phyloP scores from a whole-genome alignment of 2,113 vertebrate species.

The Serranochromis macrocephalus region DNA sequence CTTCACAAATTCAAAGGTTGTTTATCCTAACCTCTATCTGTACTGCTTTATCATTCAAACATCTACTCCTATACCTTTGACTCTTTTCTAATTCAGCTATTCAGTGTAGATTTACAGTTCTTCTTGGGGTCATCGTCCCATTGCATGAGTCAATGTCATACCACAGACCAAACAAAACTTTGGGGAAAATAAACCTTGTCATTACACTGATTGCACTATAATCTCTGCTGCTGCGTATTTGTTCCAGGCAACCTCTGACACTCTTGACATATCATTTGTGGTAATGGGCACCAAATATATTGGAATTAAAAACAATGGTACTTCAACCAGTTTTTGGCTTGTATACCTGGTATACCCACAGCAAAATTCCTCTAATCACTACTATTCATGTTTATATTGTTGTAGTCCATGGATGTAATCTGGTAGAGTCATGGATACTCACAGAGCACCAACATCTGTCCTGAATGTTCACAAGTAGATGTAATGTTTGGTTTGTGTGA shows the following conservation, averaged over 20 bases:
- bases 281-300: background rate
- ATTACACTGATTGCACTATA: background rate
- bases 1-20: background rate
- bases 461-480: background rate
- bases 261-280: background rate
- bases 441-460: background rate
- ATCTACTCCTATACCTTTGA: background rate
- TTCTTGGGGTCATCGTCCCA: background rate
- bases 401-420: background rate
- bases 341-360: background rate
- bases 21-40: background rate
- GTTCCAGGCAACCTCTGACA: slow-evolving; percentile 1
- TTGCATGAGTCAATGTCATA: background rate
- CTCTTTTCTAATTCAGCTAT: background rate
- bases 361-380: background rate
- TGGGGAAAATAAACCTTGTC: background rate
- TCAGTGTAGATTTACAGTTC: background rate
- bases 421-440: background rate
- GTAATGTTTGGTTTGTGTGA: background rate
- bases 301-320: background rate
- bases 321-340: background rate
- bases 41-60: background rate
- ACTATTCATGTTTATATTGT: background rate
- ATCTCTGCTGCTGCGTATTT: background rate
- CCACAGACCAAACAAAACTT: background rate